Evolutionary conservation across 2,797 vertebrate species (phyloP).

Genomic region (Chiloscyllium punctatum): DNA sequence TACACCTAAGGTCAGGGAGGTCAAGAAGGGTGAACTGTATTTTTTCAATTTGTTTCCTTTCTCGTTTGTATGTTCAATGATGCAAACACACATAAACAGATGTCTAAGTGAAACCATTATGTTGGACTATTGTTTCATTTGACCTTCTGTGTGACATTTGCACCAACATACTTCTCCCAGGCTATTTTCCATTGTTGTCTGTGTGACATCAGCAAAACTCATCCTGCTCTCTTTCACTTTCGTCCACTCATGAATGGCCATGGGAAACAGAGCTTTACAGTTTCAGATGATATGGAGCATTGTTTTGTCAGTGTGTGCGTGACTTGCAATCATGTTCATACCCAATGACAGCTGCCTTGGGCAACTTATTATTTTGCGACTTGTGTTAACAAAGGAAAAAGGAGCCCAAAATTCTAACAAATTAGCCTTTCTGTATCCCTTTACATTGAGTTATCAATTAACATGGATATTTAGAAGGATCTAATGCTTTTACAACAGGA

Average conservation of each 20-base stretch:
- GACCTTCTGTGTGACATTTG: not conserved
- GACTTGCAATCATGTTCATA: not conserved
- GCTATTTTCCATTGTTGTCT: not conserved
- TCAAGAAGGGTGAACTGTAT: not conserved
- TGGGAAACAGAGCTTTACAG: not conserved
- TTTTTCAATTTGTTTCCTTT: not conserved
- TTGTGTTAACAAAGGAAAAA: not conserved
- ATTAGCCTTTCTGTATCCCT: not conserved
- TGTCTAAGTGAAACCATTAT: not conserved
- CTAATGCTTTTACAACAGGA: not conserved
- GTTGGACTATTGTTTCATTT: not conserved
- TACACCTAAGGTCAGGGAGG: too few species aligned
- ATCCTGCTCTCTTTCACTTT: not conserved
- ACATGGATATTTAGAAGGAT: not conserved
- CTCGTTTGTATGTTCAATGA: too few species aligned
- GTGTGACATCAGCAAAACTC: not conserved
- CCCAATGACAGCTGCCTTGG: not conserved
- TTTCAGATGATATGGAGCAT: not conserved
- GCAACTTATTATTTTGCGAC: not conserved
- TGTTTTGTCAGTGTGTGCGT: constrained; percentile 14
- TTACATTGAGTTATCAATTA: not conserved
- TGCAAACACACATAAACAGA: not conserved
- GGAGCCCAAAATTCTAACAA: not conserved
- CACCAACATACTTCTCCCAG: not conserved
- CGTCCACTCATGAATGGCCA: not conserved